A percentile compares a stretch with the other conserved stretches of the same genome.
Conservation (phyloP, 2,888 invertebrate genomes). For the Himalopsyche japonica region DNA sequence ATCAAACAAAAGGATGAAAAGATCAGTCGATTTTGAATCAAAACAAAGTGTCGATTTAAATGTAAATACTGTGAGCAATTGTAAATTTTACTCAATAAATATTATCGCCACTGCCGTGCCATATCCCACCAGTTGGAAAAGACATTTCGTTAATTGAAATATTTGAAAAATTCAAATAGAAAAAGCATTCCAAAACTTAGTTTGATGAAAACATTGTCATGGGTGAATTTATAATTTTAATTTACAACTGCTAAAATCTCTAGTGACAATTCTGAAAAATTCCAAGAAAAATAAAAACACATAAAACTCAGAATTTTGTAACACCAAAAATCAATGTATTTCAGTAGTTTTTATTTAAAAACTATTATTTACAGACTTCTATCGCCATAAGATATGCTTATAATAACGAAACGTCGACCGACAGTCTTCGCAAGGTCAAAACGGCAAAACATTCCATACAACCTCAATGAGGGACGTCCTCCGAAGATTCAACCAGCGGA, state of each 20-base stretch:
- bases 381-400: constrained; percentile 39
- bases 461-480: not conserved
- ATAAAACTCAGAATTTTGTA: constrained; percentile 24
- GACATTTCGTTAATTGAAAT: no score
- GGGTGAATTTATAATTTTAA: not conserved
- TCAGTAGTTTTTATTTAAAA: constrained; percentile 40
- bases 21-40: no score
- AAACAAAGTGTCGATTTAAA: no score
- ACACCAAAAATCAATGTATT: constrained; percentile 35
- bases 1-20: no score
- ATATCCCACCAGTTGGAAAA: no score
- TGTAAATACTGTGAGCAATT: no score
- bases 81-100: no score
- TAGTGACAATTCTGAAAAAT: not conserved
- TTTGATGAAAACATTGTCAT: not conserved
- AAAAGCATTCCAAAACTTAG: no score
- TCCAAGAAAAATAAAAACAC: not conserved
- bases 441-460: constrained; percentile 1
- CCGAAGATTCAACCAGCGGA: not conserved
- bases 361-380: constrained; percentile 41
- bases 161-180: no score
- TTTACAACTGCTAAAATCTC: not conserved
- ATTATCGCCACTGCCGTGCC: no score
- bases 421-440: not conserved
- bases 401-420: constrained; percentile 30